Evolutionary conservation across 2,113 vertebrate species (phyloP), one percentile per base, ranked within the genome.

Genomic region (Xyrauchen texanus): DNA sequence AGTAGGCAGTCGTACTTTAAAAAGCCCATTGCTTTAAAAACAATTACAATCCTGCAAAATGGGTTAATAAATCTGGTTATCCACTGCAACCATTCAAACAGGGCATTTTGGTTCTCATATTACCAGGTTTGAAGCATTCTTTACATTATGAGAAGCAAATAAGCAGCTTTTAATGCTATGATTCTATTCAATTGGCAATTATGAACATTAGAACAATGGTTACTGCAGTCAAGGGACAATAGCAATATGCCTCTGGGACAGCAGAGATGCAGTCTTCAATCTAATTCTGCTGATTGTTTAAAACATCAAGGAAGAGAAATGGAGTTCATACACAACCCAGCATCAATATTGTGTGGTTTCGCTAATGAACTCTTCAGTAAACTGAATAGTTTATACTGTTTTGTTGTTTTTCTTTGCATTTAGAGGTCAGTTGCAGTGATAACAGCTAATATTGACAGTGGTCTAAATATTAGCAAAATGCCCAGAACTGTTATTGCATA

Each of bases 151-250:
- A 88, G 88, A 84, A 76, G 84, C 85, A 87, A 87, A 88, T 88
- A 89, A 93, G 91, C 90, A 91, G 89, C 86, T 88, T 90, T 93
- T 92, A 94, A 93, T 93, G 89, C 91, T 90, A 88, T 90, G 87
- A 91, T 90, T 92, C 90, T 90, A 92, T 92, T 93, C 88, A 88
- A 91, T 92, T 91, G 92, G 85, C 89, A 89, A 93, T 94, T 91
- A 93, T 85, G 82, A 88, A 90, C 90, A 91, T 93, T 88, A 87
- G 82, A 90, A 90, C 87, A 89, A 91, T 80, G 21, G 21, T 34
- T 34, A 85, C 46, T 70, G 88, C 90, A 91, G 89, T 86, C 90
- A 85, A 85, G 86, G 86, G 90, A 91, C 91, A 89, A 79, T 80
- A 42, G 73, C 82, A 92, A 93, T 92, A 90, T 86, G 91, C 88